These are phyloP conservation scores for Trissolcus brochymenae DNA, from an alignment of 2,888 invertebrate genomes.

Conservation along the genomic window DNA sequence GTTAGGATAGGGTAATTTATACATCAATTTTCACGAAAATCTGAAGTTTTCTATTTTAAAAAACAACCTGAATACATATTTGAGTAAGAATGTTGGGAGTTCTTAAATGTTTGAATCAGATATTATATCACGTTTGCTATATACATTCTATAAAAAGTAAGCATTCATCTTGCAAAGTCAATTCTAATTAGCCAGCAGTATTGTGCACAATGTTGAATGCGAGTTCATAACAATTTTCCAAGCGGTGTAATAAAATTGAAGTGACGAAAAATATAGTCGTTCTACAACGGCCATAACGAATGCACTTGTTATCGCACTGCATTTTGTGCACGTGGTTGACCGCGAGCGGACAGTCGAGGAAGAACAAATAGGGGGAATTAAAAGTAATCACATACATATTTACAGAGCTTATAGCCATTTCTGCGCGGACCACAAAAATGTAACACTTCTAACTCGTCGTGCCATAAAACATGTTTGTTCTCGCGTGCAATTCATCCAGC, in stretches of 20 bases:
- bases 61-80: no score
- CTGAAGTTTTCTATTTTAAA: no score
- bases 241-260: constrained; percentile 34
- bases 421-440: constrained; percentile 68
- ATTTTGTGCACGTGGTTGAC: constrained; percentile 65
- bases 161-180: constrained; percentile 13
- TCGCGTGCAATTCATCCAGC: no score
- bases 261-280: constrained; percentile 36
- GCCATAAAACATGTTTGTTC: no score
- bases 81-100: no score
- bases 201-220: constrained; percentile 3
- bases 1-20: no score
- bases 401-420: constrained; percentile 66
- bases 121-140: no score
- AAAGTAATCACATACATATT: constrained; percentile 72
- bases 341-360: constrained; percentile 61
- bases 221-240: constrained; percentile 32
- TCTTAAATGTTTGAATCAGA: no score
- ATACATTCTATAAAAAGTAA: neutral
- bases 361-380: constrained; percentile 69
- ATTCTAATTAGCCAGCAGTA: constrained; percentile 36
- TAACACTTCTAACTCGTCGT: constrained; percentile 44
- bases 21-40: no score
- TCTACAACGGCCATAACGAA: constrained; percentile 57
- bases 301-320: constrained; percentile 41